Conservation (phyloP, 2,113 vertebrate species). For the Dipodomys merriami region DNA sequence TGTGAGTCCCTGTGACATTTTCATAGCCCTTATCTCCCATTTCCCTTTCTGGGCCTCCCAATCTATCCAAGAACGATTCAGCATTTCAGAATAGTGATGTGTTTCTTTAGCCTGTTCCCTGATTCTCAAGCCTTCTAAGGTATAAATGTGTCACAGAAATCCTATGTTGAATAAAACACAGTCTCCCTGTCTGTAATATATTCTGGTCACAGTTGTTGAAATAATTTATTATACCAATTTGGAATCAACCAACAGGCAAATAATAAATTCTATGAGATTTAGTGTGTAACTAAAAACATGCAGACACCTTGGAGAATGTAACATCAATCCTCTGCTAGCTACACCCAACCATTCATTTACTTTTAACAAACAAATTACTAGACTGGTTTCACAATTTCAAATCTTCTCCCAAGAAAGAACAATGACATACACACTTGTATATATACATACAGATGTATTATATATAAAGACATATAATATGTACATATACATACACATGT, state of each 20-base stretch:
- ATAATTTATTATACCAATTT: neutral
- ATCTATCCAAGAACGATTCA: constrained; percentile 8
- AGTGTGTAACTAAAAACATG: neutral
- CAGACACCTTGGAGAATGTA: neutral
- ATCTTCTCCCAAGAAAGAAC: neutral
- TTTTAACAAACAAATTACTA: neutral
- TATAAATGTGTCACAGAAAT: neutral
- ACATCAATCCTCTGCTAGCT: neutral
- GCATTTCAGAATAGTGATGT: constrained; percentile 32
- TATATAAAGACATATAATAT: too few relatives aligned
- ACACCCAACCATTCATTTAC: neutral
- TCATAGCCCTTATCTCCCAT: neutral
- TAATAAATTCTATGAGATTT: neutral
- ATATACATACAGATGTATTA: too few relatives aligned
- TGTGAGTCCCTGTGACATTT: neutral
- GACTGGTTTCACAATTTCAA: neutral
- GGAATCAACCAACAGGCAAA: neutral
- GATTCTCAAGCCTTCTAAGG: neutral
- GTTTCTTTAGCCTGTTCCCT: constrained; percentile 5
- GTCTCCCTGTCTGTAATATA: neutral
- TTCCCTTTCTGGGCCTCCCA: neutral
- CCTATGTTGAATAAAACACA: neutral
- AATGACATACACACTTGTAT: neutral
- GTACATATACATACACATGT: too few relatives aligned
- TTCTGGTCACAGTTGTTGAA: neutral